These are phyloP conservation scores for Spongia lamella DNA, from an alignment of 37 sponge, comb jelly and placozoan species.

Conservation along the genomic window DNA sequence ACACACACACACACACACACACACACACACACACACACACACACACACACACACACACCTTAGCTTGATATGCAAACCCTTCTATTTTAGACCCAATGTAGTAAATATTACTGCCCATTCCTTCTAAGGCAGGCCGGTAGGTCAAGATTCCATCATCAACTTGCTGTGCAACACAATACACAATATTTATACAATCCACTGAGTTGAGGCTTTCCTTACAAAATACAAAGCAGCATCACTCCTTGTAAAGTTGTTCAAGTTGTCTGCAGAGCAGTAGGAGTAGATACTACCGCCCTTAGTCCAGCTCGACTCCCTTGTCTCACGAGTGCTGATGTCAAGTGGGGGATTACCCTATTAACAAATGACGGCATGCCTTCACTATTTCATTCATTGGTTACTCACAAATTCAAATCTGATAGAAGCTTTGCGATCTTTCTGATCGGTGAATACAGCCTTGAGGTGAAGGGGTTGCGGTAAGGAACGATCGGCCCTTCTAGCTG, in stretches of 20 bases:
- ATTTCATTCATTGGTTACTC: neutral
- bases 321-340: slow-evolving; percentile 18
- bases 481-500: slow-evolving; percentile 35
- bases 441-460: slow-evolving; percentile 49
- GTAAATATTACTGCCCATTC: slow-evolving; percentile 11
- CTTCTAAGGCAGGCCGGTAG: slow-evolving; percentile 41
- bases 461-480: slow-evolving; percentile 70
- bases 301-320: slow-evolving; percentile 18
- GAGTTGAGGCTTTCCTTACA: neutral
- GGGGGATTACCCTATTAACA: slow-evolving; percentile 19
- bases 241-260: slow-evolving; percentile 12
- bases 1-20: slow-evolving; percentile 13
- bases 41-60: slow-evolving; percentile 3
- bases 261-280: slow-evolving; percentile 38
- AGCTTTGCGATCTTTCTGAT: slow-evolving; percentile 37
- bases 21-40: slow-evolving; percentile 15
- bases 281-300: neutral
- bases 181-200: neutral
- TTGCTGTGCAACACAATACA: slow-evolving; percentile 23
- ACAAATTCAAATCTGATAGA: slow-evolving; percentile 66
- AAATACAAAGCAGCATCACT: slow-evolving; percentile 46
- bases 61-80: slow-evolving; percentile 5
- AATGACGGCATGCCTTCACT: neutral
- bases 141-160: slow-evolving; percentile 33
- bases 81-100: slow-evolving; percentile 15